phyloP scores from a whole-genome alignment of 37 sponge, comb jelly and placozoan genomes.

The Agelas oroides region DNA sequence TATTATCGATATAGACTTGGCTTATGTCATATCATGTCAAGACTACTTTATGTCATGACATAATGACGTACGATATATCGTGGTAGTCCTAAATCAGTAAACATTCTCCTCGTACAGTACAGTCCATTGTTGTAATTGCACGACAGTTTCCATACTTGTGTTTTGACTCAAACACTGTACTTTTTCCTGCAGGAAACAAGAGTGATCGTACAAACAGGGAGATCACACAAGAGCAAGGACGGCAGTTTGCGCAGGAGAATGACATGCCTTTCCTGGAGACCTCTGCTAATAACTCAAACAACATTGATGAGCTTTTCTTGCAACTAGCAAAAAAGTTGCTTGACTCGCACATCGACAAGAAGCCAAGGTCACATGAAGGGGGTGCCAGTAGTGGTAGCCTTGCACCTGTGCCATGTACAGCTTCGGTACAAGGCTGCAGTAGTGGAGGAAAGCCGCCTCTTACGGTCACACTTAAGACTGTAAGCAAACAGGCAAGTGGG shows the following conservation, averaged over 20 bases:
- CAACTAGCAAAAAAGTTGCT: constrained; percentile 72
- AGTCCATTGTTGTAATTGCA: too few relatives aligned
- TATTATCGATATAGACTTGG: too few relatives aligned
- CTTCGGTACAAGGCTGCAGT: too few relatives aligned
- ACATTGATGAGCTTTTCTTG: constrained; percentile 84
- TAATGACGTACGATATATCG: too few relatives aligned
- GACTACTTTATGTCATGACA: too few relatives aligned
- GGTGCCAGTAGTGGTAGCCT: too few relatives aligned
- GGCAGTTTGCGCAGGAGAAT: constrained; percentile 73
- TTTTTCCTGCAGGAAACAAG: constrained; percentile 83
- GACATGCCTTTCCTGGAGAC: constrained; percentile 93
- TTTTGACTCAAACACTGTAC: too few relatives aligned
- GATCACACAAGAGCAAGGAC: constrained; percentile 61
- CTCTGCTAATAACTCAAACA: constrained; percentile 86
- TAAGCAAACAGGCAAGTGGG: constrained; percentile 8
- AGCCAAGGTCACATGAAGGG: constrained; percentile 55
- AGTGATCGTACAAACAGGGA: constrained; percentile 84
- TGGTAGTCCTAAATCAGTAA: too few relatives aligned
- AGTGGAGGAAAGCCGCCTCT: constrained; percentile 8
- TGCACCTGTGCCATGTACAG: too few relatives aligned
- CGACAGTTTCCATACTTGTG: too few relatives aligned
- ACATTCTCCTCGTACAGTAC: too few relatives aligned
- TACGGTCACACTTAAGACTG: constrained; percentile 34
- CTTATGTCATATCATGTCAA: too few relatives aligned
- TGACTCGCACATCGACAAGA: constrained; percentile 68